Base-by-base conservation (phyloP, 2,113 vertebrate species). In the Nibea albiflora region DNA sequence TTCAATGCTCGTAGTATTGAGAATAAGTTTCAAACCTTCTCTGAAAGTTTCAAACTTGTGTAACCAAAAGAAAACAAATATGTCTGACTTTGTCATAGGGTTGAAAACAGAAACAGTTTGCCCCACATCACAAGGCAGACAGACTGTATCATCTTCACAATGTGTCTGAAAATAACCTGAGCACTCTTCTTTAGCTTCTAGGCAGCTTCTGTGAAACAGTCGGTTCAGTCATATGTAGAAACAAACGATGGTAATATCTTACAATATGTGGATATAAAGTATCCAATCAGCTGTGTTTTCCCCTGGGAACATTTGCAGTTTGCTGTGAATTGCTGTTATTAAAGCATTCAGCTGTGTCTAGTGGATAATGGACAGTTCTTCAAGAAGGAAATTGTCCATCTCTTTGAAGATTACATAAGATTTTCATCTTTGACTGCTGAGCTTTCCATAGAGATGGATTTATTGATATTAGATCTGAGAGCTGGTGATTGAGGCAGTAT, bases 131-230 rank as follows among this genome's bases (percentile, higher is more conserved):
- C 35, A 54, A 49, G 2, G 11, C 60, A 72, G 50, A 69, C 58
- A 26, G 58, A 35, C 39, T 62, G 52, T 47, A 64, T 82, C 47
- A 54, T 80, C 68, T 73, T 46, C 60, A 62, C 42, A 62, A 39
- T 39, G 15, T n/a, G 44, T 57, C 66, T 89, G 66, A 84, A 83
- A 76, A 72, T 67, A 82, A 62, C 58, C 53, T 19, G 9, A 56
- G n/a, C 60, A 26, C 42, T 72, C 2, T n/a, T 69, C 24, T 73
- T 65, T 24, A 58, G 7, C 56, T 76, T 63, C 44, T 54, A 66
- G 62, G 26, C 47, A 76, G 7, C n/a, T 78, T 82, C 79, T 44
- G 11, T 53, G 20, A 80, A 74, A 80, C 22, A 61, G 53, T 3
- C 52, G n/a, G 19, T 47, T 83, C 73, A 61, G 60, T 70, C 46